These are phyloP conservation scores for Dasysyrphus tricinctus DNA, from an alignment of 2,888 invertebrate species.

Conservation along the genomic window DNA sequence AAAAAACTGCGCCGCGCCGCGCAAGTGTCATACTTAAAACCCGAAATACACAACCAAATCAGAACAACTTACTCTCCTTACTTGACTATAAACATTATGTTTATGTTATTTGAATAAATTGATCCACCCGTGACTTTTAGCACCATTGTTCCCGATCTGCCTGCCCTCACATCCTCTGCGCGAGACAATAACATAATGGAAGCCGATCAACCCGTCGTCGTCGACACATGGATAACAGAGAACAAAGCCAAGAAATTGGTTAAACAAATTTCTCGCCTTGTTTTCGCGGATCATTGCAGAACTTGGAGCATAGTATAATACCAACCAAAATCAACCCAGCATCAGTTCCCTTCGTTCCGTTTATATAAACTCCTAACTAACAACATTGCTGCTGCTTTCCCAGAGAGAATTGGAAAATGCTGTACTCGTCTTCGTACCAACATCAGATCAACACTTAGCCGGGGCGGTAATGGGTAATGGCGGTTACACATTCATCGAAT, in stretches of 20 bases:
- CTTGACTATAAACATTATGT: slow-evolving; percentile 41
- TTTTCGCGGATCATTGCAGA: slow-evolving; percentile 59
- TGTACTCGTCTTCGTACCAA: neutral
- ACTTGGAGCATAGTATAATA: neutral
- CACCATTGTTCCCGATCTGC: slow-evolving; percentile 68
- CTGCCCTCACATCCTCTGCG: slow-evolving; percentile 39
- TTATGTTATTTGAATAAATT: slow-evolving; percentile 71
- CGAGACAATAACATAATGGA: slow-evolving; percentile 70
- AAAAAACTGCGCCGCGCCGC: too few species aligned
- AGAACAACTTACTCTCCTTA: slow-evolving; percentile 4
- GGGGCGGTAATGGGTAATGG: slow-evolving; percentile 74
- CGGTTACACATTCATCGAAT: slow-evolving; percentile 60
- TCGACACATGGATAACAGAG: slow-evolving; percentile 54
- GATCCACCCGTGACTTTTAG: slow-evolving; percentile 67
- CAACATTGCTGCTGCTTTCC: slow-evolving; percentile 34
- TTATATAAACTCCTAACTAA: slow-evolving; percentile 37
- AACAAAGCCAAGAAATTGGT: slow-evolving; percentile 74
- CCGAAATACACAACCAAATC: slow-evolving; percentile 3
- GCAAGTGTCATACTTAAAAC: neutral
- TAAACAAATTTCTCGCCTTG: slow-evolving; percentile 73
- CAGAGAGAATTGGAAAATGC: slow-evolving; percentile 56
- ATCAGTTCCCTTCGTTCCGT: neutral
- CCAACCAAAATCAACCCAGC: neutral
- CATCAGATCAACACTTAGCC: slow-evolving; percentile 56
- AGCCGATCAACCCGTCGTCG: slow-evolving; percentile 56